Conservation (phyloP, 1,140 invertebrate species). For the Diabrotica virgifera region DNA sequence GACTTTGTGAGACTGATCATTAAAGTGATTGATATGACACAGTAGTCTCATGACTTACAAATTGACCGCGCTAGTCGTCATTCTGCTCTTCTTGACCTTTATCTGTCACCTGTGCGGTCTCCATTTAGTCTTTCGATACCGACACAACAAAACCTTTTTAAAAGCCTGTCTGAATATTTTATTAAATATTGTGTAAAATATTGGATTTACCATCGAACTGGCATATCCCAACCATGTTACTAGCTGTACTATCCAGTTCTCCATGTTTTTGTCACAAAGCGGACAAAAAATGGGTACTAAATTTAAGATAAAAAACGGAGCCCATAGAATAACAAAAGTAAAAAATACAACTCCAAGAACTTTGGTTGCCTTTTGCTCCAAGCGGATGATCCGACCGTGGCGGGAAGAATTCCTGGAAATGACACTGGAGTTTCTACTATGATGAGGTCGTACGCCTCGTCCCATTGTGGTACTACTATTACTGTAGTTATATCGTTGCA, state of each 20-base stretch:
- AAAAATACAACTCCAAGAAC: conserved; percentile 91
- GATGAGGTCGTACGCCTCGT: conserved; percentile 56
- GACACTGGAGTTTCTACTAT: conserved; percentile 73
- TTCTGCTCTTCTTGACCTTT: conserved; percentile 29
- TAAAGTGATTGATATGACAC: neutral
- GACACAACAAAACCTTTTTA: conserved; percentile 80
- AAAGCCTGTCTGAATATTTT: conserved; percentile 89
- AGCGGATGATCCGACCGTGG: conserved; percentile 74
- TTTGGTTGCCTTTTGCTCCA: conserved; percentile 93
- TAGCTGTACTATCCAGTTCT: conserved; percentile 76
- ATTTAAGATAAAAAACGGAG: conserved; percentile 90
- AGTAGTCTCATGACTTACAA: neutral
- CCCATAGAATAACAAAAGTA: conserved; percentile 90
- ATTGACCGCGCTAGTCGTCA: conserved; percentile 6
- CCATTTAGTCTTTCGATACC: conserved; percentile 63
- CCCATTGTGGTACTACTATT: conserved; percentile 40
- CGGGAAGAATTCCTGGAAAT: conserved; percentile 75
- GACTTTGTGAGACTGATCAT: neutral
- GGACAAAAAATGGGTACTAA: conserved; percentile 74
- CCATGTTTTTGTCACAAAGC: conserved; percentile 71
- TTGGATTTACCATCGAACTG: conserved; percentile 90
- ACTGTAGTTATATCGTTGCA: conserved; percentile 58
- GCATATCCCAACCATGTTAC: conserved; percentile 90
- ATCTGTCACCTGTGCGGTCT: conserved; percentile 48
- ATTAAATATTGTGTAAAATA: conserved; percentile 94